Base-by-base conservation (phyloP, 2,113 vertebrate genomes). In the Hippoglossus stenolepis region DNA sequence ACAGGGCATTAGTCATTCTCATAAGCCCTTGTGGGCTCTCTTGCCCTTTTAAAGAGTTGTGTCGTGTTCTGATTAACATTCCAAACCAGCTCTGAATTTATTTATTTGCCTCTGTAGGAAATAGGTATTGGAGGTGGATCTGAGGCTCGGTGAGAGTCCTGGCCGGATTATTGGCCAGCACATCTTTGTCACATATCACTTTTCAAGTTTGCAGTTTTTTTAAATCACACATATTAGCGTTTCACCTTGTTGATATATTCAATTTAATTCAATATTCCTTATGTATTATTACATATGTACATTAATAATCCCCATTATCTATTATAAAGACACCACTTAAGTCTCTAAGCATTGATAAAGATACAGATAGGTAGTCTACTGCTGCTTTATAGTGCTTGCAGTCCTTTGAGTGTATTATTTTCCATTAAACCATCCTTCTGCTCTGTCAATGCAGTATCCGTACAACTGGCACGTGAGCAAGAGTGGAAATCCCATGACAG, bases 21-120 rank as follows among this genome's bases (percentile, higher is more conserved):
- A 13, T 17, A 35, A 67, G 65, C 56, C 83, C 79, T 85, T 57
- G 65, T 77, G 66, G 86, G 74, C 75, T 73, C 66, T 54, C 11
- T 0, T 87, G 75, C 68, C 83, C 79, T 80, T 85, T 82, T 70
- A 56, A 68, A 75, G 21, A 77, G 57, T 70, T 3, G 12, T 54
- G 65, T 65, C 53, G 73, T 58, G 14, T 26, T 47, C 72, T 79
- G 67, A 82, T 84, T 73, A 84, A 70, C 54, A 84, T 82, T 84
- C 72, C 7, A 40, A 65, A 78, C 45, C 40, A 2, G 26, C 14
- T 24, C 57, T 58, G 56, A 38, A 3, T 9, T 62, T 49, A 17
- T 49, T 8, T 45, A 6, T 12, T 45, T 67, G 43, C 5, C 24
- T 56, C 49, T 17, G 4, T 65, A 45, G 62, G 80, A 77, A 77